Percentiles rank a stretch among this genome's conserved stretches.
These are phyloP conservation scores for Pseudoips prasinana DNA, from an alignment of 2,888 invertebrate species.

Conservation along the genomic window DNA sequence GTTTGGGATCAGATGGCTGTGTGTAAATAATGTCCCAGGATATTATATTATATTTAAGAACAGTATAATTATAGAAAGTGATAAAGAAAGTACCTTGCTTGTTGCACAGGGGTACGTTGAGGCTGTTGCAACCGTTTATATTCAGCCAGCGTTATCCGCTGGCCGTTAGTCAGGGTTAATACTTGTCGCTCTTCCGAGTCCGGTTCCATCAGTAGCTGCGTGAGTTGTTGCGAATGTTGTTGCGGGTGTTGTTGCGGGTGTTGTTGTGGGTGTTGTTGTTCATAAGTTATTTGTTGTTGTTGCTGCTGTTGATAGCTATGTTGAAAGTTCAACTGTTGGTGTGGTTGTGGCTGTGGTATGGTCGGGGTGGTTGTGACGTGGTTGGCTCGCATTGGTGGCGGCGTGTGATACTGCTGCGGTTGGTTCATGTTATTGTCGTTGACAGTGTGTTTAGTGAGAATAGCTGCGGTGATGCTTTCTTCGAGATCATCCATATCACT, in stretches of 20 bases:
- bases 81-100: conserved; percentile 54
- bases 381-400: conserved; percentile 52
- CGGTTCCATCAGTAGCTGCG: conserved; percentile 60
- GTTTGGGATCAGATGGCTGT: too few species aligned
- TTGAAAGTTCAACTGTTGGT: conserved; percentile 51
- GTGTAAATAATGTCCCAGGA: too few species aligned
- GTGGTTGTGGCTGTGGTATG: conserved; percentile 29
- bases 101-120: conserved; percentile 50
- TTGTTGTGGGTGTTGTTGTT: conserved; percentile 50
- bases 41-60: too few species aligned
- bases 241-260: too few species aligned
- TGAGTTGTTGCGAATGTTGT: conserved; percentile 53
- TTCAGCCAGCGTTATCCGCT: conserved; percentile 70
- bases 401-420: conserved; percentile 56
- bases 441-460: conserved; percentile 64
- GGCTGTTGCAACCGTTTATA: conserved; percentile 65
- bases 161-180: conserved; percentile 64
- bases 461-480: conserved; percentile 78
- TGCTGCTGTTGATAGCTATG: conserved; percentile 54
- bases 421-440: conserved; percentile 43
- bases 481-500: conserved; percentile 78
- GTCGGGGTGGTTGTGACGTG: conserved; percentile 35
- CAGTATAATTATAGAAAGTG: too few species aligned
- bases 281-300: conserved; percentile 48
- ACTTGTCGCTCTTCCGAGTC: conserved; percentile 68